Evolutionary conservation across 2,888 invertebrate genomes (phyloP), one percentile per base, ranked within the genome.

Genomic region (Halictus quadricinctus): DNA sequence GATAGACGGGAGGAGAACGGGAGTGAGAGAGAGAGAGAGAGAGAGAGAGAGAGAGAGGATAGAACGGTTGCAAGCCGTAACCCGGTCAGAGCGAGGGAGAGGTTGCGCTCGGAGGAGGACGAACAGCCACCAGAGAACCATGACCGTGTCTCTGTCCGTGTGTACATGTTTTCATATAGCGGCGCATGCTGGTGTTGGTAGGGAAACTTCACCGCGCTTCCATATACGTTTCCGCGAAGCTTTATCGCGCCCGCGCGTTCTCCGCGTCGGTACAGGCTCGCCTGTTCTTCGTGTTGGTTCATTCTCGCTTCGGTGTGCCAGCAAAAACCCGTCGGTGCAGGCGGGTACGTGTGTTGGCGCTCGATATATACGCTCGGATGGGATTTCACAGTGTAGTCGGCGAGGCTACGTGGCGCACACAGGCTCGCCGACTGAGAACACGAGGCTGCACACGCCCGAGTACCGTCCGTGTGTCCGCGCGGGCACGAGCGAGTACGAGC

Each of bases 61-160:
- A 43, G 85, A 60, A 75, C 70, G 80, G 74, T 84, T 84, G 84
- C 84, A 79, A 81, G 80, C 66, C 79, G 84, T 86, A 89, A 89
- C 86, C 84, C 87, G 89, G 87, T 90, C 84, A 88, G 83, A 86
- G 81, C 46, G 81, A 87, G 86, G 69, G 83, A 83, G 87, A 80
- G 84, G 43, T 29, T 77, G 6, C 0, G 79, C 29, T 18, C 25
- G 70, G 76, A 79, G 50, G 54, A 83, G 83, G 81, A 83, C 69
- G 79, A 78, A 79, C 81, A 66, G 36, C 41, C 69, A 60, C 60
- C 76, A 50, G 75, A 70, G 69, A 41, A 73, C 79, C 79, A 76
- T 80, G 79, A 77, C 79, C 78, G 81, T 81, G 43, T 72, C 77
- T 73, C 79, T 73, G 75, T 80, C 73, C 69, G 79, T 85, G 85